phyloP scores from a whole-genome alignment of 2,113 vertebrate species.

The Silurus meridionalis region DNA sequence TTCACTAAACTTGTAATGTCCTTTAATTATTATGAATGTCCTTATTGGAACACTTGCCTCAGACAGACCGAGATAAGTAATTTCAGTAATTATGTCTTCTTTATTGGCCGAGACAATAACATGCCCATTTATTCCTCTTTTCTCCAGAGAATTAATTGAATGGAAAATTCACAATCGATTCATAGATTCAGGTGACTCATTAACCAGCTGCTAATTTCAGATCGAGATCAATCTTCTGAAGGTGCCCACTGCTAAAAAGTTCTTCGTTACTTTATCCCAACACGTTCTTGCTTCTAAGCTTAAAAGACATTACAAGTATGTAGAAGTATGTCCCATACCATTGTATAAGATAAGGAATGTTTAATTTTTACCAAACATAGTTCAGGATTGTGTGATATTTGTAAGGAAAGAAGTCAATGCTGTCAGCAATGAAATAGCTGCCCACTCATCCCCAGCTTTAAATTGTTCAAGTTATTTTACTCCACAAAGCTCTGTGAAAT shows the following conservation, averaged over 20 bases:
- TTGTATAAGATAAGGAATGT: background rate
- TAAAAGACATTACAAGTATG: background rate
- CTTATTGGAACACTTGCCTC: background rate
- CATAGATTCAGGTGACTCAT: slow-evolving; percentile 4
- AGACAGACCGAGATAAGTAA: background rate
- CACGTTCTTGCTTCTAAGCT: background rate
- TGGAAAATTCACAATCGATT: slow-evolving; percentile 19
- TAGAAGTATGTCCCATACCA: background rate
- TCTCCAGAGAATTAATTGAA: slow-evolving; percentile 33
- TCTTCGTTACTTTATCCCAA: background rate
- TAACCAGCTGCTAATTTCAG: background rate
- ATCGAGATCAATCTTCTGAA: background rate
- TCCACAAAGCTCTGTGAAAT: background rate
- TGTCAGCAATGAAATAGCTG: background rate
- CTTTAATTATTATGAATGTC: background rate
- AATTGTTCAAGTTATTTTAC: background rate
- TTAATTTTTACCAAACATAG: background rate
- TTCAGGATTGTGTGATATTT: background rate
- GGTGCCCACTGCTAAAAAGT: background rate
- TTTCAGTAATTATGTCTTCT: background rate
- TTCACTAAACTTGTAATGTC: background rate
- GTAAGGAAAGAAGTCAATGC: background rate
- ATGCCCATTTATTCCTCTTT: slow-evolving; percentile 13
- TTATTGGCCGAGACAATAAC: background rate
- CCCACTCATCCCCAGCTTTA: background rate